Conservation (phyloP, 1,140 invertebrate genomes). For the Cotesia chilonis region DNA sequence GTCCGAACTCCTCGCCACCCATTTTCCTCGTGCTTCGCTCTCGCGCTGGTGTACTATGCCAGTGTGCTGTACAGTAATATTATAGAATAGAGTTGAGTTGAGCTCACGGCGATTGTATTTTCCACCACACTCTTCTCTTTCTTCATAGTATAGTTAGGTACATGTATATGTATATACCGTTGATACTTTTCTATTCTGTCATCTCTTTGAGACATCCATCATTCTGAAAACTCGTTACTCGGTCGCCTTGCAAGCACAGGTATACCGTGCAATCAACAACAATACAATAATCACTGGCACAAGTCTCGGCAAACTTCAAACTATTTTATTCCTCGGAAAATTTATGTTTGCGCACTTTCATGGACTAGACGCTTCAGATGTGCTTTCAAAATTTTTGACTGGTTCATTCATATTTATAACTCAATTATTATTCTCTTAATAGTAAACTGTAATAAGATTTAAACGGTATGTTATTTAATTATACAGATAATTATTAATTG, state of each 20-base stretch:
- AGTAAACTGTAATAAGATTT: too few species aligned
- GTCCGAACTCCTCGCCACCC: conserved; percentile 35
- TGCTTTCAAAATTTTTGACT: too few species aligned
- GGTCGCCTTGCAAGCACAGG: background rate
- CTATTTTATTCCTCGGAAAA: too few species aligned
- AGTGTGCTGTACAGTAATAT: background rate
- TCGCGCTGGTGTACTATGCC: background rate
- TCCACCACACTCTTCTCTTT: background rate
- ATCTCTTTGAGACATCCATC: conserved; percentile 14
- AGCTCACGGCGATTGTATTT: conserved; percentile 13
- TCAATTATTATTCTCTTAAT: too few species aligned
- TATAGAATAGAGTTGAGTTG: background rate
- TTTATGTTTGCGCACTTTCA: too few species aligned
- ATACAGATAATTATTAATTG: too few species aligned
- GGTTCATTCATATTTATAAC: too few species aligned
- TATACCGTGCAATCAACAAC: background rate
- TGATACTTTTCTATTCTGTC: background rate
- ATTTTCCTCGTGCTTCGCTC: conserved; percentile 38
- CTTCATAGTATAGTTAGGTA: background rate
- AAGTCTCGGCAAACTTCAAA: background rate
- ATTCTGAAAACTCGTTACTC: conserved; percentile 3
- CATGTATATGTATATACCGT: background rate
- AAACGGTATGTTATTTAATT: too few species aligned
- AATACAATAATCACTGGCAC: background rate
- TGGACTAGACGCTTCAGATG: too few species aligned